Conservation (phyloP, 2,888 invertebrate species). For the Drosophila pseudotakahashii region DNA sequence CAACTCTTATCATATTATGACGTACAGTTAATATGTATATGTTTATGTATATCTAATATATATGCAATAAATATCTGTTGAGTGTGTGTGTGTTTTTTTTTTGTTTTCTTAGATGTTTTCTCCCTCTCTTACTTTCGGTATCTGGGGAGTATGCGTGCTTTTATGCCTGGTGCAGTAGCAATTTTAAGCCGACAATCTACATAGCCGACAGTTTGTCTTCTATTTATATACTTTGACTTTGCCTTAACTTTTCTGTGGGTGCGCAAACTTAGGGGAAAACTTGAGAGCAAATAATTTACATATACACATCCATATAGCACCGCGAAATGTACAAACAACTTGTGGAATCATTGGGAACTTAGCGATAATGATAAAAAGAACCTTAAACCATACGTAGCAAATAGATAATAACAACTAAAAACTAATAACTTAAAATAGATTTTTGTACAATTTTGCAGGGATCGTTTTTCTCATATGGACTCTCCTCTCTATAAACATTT, state of each 20-base stretch:
- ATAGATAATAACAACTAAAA: slow-evolving; percentile 58
- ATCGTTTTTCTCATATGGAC: slow-evolving; percentile 40
- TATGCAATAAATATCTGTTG: slow-evolving; percentile 66
- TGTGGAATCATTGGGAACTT: slow-evolving; percentile 51
- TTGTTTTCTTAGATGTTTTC: slow-evolving; percentile 38
- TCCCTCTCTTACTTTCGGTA: slow-evolving; percentile 11
- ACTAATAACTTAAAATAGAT: slow-evolving; percentile 62
- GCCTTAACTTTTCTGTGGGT: slow-evolving; percentile 13
- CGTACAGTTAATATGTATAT: slow-evolving; percentile 61
- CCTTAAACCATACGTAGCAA: slow-evolving; percentile 55
- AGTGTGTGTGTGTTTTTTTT: slow-evolving; percentile 37
- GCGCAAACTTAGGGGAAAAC: slow-evolving; percentile 40
- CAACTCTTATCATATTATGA: slow-evolving; percentile 68
- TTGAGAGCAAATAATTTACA: slow-evolving; percentile 37
- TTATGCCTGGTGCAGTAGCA: slow-evolving; percentile 52
- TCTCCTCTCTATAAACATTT: slow-evolving; percentile 60
- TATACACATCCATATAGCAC: slow-evolving; percentile 72
- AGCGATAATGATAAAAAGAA: slow-evolving; percentile 57
- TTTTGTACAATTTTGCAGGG: slow-evolving; percentile 74
- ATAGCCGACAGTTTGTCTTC: slow-evolving; percentile 17
- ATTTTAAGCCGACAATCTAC: slow-evolving; percentile 50
- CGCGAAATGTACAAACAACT: slow-evolving; percentile 75
- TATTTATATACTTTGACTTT: slow-evolving; percentile 29
- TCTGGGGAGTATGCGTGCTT: slow-evolving; percentile 51
- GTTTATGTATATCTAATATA: slow-evolving; percentile 45